A percentile compares a stretch with the other conserved stretches of the same genome.
These are phyloP conservation scores for Trichogramma evanescens DNA, from an alignment of 2,888 invertebrate genomes.

Conservation along the genomic window DNA sequence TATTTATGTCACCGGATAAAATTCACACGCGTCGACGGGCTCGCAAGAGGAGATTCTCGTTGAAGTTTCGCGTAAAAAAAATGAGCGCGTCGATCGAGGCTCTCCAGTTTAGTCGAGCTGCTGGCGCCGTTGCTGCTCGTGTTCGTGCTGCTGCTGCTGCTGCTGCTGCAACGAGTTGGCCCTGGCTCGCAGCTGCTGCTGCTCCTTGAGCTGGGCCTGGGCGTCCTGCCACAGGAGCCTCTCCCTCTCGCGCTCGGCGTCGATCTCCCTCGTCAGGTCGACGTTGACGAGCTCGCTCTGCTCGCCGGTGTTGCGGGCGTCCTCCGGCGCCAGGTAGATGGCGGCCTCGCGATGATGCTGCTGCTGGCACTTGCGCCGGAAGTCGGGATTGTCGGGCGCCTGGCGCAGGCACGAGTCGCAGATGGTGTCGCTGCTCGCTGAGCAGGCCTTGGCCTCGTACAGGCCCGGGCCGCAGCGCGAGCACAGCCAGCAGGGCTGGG, in stretches of 20 bases:
- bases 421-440: slow-evolving; percentile 41
- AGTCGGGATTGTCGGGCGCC: slow-evolving; percentile 22
- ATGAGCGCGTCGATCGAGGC: too few species aligned
- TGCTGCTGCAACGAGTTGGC: neutral
- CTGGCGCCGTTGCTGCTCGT: too few species aligned
- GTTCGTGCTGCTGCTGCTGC: too few species aligned
- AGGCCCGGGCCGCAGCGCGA: slow-evolving; percentile 46
- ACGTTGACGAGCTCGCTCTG: slow-evolving; percentile 41
- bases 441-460: slow-evolving; percentile 47
- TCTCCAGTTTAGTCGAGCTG: too few species aligned
- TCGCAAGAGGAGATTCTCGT: too few species aligned
- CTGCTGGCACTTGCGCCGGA: slow-evolving; percentile 10
- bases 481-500: slow-evolving; percentile 46
- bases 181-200: slow-evolving; percentile 15
- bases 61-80: too few species aligned
- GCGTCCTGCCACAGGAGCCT: slow-evolving; percentile 36
- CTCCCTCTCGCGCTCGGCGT: slow-evolving; percentile 23
- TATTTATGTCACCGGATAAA: too few species aligned
- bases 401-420: slow-evolving; percentile 46
- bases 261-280: slow-evolving; percentile 33
- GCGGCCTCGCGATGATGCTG: neutral
- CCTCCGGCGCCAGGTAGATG: slow-evolving; percentile 42
- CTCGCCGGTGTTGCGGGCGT: slow-evolving; percentile 39
- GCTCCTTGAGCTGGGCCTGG: slow-evolving; percentile 27
- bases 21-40: too few species aligned